phyloP scores from a whole-genome alignment of 2,113 vertebrate species.

The Lichenostomus cassidix region DNA sequence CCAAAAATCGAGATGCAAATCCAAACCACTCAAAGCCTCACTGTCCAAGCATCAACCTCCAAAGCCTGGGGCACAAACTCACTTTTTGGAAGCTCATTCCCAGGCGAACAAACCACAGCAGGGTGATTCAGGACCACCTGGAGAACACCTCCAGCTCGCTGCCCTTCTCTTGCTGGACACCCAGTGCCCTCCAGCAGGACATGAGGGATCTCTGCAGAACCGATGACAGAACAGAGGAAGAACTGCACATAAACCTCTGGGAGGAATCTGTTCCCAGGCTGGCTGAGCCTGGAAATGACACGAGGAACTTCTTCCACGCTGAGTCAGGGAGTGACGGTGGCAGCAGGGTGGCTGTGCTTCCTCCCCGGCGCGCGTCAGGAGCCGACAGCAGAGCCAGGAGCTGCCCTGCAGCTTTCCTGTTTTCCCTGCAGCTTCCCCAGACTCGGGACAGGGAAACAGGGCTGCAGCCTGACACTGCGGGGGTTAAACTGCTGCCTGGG shows the following conservation, averaged over 20 bases:
- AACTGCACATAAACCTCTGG: not conserved
- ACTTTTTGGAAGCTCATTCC: not conserved
- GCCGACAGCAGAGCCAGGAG: not conserved
- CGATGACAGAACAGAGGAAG: not conserved
- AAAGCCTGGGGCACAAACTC: not conserved
- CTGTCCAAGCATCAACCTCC: fast-evolving
- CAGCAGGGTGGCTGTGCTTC: conserved; percentile 10
- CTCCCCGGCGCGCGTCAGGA: not conserved
- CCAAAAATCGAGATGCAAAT: fast-evolving
- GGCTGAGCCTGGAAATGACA: not conserved
- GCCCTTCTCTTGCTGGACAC: fast-evolving
- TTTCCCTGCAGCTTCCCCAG: not conserved
- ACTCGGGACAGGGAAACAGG: not conserved
- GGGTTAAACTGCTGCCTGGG: not conserved
- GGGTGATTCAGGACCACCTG: fast-evolving
- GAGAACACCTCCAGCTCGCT: not conserved
- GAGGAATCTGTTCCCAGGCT: conserved; percentile 5
- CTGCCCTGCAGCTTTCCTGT: conserved; percentile 55
- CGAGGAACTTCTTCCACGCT: conserved; percentile 18
- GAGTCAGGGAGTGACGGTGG: conserved; percentile 32
- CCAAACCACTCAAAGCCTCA: not conserved
- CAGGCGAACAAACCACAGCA: not conserved
- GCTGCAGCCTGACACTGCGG: not conserved
- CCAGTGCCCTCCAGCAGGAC: not conserved
- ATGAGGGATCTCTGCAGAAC: not conserved